Evolutionary conservation across 2,113 vertebrate genomes (phyloP).

Genomic region (Rhinichthys klamathensis): DNA sequence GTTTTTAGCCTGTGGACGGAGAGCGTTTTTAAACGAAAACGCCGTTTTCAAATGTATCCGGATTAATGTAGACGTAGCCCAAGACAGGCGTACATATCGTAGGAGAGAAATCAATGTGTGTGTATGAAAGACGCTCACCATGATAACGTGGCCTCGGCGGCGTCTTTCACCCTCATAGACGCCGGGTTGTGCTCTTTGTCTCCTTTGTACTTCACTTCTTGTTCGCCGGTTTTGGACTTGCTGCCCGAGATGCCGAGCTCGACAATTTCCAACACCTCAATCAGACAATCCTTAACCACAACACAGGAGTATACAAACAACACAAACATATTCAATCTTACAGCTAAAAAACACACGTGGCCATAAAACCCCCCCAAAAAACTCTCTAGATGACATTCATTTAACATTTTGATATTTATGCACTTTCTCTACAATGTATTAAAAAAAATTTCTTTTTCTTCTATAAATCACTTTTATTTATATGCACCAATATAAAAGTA

Average conservation of each 20-base stretch:
- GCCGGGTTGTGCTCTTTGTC: slow-evolving; percentile 91
- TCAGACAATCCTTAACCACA: slow-evolving; percentile 85
- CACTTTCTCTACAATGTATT: no score
- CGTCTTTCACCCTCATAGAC: slow-evolving; percentile 94
- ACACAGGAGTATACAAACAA: not conserved
- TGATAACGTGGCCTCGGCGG: slow-evolving; percentile 89
- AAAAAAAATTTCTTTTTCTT: no score
- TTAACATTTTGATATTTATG: not conserved
- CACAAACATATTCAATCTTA: not conserved
- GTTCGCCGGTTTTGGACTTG: slow-evolving; percentile 86
- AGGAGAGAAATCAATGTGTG: not conserved
- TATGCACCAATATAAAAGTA: not conserved
- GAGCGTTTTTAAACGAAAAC: no score
- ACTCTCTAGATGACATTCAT: not conserved
- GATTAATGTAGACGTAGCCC: no score
- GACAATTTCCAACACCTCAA: slow-evolving; percentile 92
- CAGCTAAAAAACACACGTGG: not conserved
- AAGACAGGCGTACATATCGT: not conserved
- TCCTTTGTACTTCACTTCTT: slow-evolving; percentile 88
- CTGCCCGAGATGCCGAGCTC: slow-evolving; percentile 93
- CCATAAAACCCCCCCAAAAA: not conserved
- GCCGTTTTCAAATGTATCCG: no score
- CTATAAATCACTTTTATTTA: not conserved
- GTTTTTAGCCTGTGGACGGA: no score
- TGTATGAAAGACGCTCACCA: slow-evolving; percentile 76